Evolutionary conservation across 2,888 invertebrate genomes (phyloP), one percentile per base, ranked within the genome.

Genomic region (Drosophila paranaensis): DNA sequence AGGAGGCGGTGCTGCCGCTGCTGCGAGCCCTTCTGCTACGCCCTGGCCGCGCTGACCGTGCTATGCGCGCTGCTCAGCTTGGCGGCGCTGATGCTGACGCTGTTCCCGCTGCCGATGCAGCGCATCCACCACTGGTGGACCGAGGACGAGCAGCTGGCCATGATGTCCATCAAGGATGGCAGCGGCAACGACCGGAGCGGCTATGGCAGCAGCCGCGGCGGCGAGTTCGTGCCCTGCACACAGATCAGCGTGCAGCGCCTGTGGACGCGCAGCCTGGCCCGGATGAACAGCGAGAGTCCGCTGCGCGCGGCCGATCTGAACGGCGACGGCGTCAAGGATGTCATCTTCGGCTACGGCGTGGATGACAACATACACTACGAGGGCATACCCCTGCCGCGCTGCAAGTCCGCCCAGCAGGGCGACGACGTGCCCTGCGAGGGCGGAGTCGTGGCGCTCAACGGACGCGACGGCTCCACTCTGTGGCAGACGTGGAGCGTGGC

Each of bases 311-410:
- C 95, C 30, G 96, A 97, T 91, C 94, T 96, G 1, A 96, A 97
- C 92, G 93, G 93, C 4, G 97, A 97, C 93, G 95, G 94, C 20
- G 90, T 95, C 11, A 94, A 95, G 56, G 97, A 97, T 92, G 93
- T 96, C 30, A 94, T 97, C 61, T 94, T 97, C 73, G 97, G 96
- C 71, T 97, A 95, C 92, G 96, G 96, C 60, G 96, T 96, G 91
- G 93, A 93, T 64, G 93, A 93, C 56, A 92, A 91, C 63, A 91
- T 92, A 48, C 92, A 92, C 62, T 91, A 91, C 60, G 95, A 95
- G 89, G 95, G 95, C 48, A 93, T 94, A 74, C 93, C 94, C 2
- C 90, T 95, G 76, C 93, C 94, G 0, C 93, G 94, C 27, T 94
- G 94, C 76, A 93, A 94, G 74, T 93, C 94, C 54, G 95, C 96